Percentiles rank a stretch among this genome's conserved stretches.
phyloP scores from a whole-genome alignment of 2,888 invertebrate species.

The Bedellia somnulentella region DNA sequence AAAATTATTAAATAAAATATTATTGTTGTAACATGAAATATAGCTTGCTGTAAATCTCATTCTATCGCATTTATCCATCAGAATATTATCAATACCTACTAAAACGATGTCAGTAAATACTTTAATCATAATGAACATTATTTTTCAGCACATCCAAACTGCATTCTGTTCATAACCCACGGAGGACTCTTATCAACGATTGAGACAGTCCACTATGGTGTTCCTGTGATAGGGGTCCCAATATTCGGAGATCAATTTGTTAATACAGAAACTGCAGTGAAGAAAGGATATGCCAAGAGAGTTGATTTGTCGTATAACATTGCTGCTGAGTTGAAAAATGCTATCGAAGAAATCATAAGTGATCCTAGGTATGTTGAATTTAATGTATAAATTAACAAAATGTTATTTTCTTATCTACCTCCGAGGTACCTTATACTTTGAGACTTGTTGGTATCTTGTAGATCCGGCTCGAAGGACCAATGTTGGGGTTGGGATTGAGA shows the following conservation, averaged over 20 bases:
- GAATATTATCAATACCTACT: not conserved
- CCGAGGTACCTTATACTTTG: too few species aligned
- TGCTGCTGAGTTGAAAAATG: slow-evolving; percentile 12
- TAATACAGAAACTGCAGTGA: slow-evolving; percentile 11
- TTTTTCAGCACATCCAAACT: slow-evolving; percentile 26
- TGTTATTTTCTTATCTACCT: not conserved
- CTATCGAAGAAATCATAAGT: slow-evolving; percentile 13
- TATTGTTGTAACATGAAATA: not conserved
- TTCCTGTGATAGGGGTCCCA: slow-evolving; percentile 36
- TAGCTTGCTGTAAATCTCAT: not conserved
- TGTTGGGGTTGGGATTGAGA: too few species aligned
- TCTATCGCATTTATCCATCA: not conserved
- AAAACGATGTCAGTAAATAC: not conserved
- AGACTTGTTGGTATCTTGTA: too few species aligned
- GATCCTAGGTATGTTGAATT: slow-evolving; percentile 17
- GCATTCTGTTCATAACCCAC: slow-evolving; percentile 32
- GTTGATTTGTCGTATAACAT: slow-evolving; percentile 15
- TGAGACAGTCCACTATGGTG: slow-evolving; percentile 33
- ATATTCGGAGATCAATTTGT: slow-evolving; percentile 26
- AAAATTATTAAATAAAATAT: not conserved
- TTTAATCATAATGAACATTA: slow-evolving; percentile 2
- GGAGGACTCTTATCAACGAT: slow-evolving; percentile 37
- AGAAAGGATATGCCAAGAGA: slow-evolving; percentile 14
- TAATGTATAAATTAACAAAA: not conserved
- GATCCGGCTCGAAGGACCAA: too few species aligned